Evolutionary conservation across 2,113 vertebrate species (phyloP).

Genomic region (Cairina moschata): DNA sequence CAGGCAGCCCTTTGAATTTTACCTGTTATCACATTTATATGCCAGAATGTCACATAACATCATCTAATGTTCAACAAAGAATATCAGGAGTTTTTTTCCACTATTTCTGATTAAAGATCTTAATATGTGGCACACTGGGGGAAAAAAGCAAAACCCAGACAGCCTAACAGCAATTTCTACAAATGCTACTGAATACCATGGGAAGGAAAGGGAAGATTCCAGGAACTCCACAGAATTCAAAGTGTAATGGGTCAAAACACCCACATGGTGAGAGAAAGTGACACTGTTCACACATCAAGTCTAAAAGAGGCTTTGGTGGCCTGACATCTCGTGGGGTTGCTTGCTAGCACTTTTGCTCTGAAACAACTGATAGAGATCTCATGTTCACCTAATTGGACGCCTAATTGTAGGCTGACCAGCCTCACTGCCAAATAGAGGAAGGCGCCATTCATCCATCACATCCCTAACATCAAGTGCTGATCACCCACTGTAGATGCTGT

Average conservation of each 20-base stretch:
- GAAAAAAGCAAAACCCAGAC: not conserved
- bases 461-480: not conserved
- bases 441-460: not conserved
- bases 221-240: not conserved
- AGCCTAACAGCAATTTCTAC: not conserved
- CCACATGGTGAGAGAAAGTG: rapidly evolving
- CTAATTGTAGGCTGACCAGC: not conserved
- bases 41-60: not conserved
- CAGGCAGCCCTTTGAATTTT: not conserved
- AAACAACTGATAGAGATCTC: not conserved
- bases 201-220: not conserved
- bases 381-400: not conserved
- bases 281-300: not conserved
- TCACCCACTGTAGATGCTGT: not conserved
- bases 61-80: not conserved
- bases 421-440: not conserved
- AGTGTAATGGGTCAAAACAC: not conserved
- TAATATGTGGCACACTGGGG: not conserved
- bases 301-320: not conserved
- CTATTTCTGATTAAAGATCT: not conserved
- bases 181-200: not conserved
- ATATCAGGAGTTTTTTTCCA: not conserved
- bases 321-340: not conserved
- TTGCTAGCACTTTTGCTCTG: not conserved
- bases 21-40: not conserved